These are phyloP conservation scores for Ramphastos sulfuratus DNA, from an alignment of 2,113 vertebrate species.

Conservation along the genomic window DNA sequence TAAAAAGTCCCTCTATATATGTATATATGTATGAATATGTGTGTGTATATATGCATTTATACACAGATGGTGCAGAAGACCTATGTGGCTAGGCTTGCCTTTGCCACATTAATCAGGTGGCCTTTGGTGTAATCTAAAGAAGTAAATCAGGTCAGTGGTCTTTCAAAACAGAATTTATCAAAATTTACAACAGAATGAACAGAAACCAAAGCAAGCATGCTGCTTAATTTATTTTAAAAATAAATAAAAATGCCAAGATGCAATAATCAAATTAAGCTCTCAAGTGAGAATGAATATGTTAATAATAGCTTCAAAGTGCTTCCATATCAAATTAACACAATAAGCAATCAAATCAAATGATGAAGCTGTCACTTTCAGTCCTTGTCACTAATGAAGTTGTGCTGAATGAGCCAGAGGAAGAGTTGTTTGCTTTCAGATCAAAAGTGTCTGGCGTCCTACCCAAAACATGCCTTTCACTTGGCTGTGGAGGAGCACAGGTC, in stretches of 20 bases:
- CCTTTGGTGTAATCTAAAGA: background rate
- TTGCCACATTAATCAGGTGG: background rate
- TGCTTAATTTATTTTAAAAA: constrained; percentile 31
- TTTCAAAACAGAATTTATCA: background rate
- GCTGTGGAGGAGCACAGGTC: background rate
- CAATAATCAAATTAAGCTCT: constrained; percentile 39
- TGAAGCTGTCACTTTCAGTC: constrained; percentile 5
- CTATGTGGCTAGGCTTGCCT: background rate
- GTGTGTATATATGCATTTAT: too few relatives aligned
- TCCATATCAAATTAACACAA: background rate
- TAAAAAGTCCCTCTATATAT: too few relatives aligned
- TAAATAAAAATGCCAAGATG: constrained; percentile 4
- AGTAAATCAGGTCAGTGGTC: background rate
- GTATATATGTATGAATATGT: too few relatives aligned
- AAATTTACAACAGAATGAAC: background rate
- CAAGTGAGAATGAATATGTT: constrained; percentile 14
- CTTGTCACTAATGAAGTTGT: background rate
- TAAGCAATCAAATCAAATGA: constrained; percentile 40
- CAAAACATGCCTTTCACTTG: background rate
- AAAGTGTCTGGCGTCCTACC: background rate
- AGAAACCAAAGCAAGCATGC: background rate
- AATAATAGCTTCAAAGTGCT: constrained; percentile 32
- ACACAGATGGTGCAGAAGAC: background rate
- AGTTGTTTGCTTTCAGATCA: background rate
- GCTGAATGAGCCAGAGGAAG: background rate